Percentiles rank a stretch among this genome's conserved stretches.
These are phyloP conservation scores for Trichogramma evanescens DNA, from an alignment of 2,888 invertebrate genomes.

Conservation along the genomic window DNA sequence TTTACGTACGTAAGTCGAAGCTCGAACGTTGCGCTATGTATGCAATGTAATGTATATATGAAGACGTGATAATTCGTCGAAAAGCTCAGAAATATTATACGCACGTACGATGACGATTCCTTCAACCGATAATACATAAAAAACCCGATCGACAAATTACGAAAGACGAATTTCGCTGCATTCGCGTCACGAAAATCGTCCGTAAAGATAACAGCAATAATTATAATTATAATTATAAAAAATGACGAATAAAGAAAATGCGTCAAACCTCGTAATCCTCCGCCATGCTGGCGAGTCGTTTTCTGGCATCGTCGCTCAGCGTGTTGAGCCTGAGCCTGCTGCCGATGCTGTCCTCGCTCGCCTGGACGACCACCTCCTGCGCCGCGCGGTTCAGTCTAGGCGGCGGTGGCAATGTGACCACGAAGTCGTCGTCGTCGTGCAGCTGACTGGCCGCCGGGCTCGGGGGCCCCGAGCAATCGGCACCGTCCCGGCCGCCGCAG, in stretches of 20 bases:
- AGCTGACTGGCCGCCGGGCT: constrained; percentile 37
- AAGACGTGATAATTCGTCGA: too few relatives aligned
- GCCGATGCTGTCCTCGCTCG: constrained; percentile 36
- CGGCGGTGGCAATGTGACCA: constrained; percentile 32
- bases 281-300: constrained; percentile 35
- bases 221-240: background rate
- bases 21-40: too few relatives aligned
- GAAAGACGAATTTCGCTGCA: too few relatives aligned
- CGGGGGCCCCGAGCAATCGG: constrained; percentile 40
- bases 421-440: constrained; percentile 38
- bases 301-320: constrained; percentile 41
- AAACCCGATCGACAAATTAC: too few relatives aligned
- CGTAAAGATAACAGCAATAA: background rate
- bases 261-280: constrained; percentile 39
- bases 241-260: background rate
- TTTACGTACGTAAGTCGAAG: too few relatives aligned
- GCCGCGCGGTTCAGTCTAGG: constrained; percentile 32
- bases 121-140: too few relatives aligned
- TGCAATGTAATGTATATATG: too few relatives aligned
- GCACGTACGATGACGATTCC: too few relatives aligned
- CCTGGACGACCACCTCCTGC: constrained; percentile 21
- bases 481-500: constrained; percentile 41
- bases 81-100: too few relatives aligned
- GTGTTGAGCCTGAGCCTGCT: constrained; percentile 35
- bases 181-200: too few relatives aligned